Evolutionary conservation across 2,797 vertebrate species (phyloP).

Genomic region (Enteromius anoplus): DNA sequence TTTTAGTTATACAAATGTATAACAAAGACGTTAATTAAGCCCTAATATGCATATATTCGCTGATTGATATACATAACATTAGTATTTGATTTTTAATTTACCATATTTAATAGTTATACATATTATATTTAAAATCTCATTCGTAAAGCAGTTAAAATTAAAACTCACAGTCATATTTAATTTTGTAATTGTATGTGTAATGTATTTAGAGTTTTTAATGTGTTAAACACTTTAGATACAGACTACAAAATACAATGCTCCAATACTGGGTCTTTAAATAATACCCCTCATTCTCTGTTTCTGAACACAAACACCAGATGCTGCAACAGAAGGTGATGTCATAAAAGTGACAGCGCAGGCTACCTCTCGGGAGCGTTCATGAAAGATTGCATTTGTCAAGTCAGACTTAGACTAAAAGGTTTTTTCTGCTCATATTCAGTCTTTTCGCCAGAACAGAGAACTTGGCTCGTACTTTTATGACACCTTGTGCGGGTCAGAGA

Average conservation of each 20-base stretch:
- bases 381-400: conserved; percentile 40
- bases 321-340: conserved; percentile 47
- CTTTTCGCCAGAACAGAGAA: neutral
- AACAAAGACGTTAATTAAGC: neutral
- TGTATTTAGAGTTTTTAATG: neutral
- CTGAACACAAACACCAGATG: conserved; percentile 45
- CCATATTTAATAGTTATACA: neutral
- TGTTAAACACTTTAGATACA: neutral
- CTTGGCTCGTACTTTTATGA: neutral
- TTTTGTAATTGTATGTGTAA: neutral
- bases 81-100: neutral
- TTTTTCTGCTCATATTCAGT: neutral
- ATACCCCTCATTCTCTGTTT: conserved; percentile 17
- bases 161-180: neutral
- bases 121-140: neutral
- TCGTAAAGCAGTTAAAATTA: neutral
- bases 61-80: neutral
- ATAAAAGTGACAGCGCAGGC: conserved; percentile 29
- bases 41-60: neutral
- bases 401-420: neutral
- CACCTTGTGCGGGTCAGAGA: conserved; percentile 21
- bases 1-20: too few relatives aligned
- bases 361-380: conserved; percentile 17
- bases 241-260: neutral
- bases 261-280: neutral